phyloP scores from a whole-genome alignment of 1,140 invertebrate species.

The Philotrypesis tridentata region DNA sequence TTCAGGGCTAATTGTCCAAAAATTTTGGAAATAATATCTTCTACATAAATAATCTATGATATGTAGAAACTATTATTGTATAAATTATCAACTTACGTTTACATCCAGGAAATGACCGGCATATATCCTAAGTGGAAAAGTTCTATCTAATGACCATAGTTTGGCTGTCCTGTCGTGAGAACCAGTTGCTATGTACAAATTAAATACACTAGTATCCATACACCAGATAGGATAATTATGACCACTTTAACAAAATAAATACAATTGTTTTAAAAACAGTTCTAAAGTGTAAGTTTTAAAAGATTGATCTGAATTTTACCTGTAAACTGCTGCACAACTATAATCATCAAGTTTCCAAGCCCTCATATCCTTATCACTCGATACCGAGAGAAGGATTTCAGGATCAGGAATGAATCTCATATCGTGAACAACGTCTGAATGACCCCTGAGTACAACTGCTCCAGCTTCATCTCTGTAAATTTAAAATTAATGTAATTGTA shows the following conservation, averaged over 20 bases:
- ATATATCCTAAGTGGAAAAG: conserved; percentile 86
- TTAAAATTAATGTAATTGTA: conserved; percentile 25
- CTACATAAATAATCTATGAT: no score
- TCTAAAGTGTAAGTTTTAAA: conserved; percentile 38
- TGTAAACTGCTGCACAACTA: conserved; percentile 81
- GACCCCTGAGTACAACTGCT: conserved; percentile 80
- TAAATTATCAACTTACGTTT: conserved; percentile 76
- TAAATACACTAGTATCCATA: conserved; percentile 83
- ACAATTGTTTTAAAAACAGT: conserved; percentile 55
- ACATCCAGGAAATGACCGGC: conserved; percentile 89
- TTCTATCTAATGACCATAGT: conserved; percentile 88
- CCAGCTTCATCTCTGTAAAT: conserved; percentile 71
- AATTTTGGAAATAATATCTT: no score
- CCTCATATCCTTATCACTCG: conserved; percentile 85
- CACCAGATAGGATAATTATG: conserved; percentile 92
- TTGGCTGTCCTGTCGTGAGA: conserved; percentile 89
- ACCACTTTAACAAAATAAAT: conserved; percentile 75
- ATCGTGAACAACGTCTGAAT: conserved; percentile 83
- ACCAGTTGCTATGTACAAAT: conserved; percentile 85
- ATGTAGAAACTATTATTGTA: no score
- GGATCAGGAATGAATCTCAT: conserved; percentile 78
- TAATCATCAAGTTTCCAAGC: conserved; percentile 81
- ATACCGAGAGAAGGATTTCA: conserved; percentile 81
- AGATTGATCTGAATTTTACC: conserved; percentile 67
- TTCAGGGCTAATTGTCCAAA: no score